phyloP scores from a whole-genome alignment of 1,140 invertebrate species.

The Propsilocerus akamusi region DNA sequence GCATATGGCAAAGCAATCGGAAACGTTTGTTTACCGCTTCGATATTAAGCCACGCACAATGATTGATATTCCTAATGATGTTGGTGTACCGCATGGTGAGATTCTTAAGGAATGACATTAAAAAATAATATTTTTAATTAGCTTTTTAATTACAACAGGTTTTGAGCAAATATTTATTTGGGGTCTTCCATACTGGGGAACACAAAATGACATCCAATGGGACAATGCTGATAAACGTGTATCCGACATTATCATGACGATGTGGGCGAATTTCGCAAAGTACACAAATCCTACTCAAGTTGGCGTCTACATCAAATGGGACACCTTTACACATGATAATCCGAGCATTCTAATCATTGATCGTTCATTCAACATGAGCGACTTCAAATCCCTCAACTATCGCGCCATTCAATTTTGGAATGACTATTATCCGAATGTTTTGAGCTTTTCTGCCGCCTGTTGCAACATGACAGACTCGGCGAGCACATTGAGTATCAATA shows the following conservation, averaged over 20 bases:
- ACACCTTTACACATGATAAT: conserved; percentile 35
- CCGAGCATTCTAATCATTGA: conserved; percentile 51
- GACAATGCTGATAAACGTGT: conserved; percentile 52
- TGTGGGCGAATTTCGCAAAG: conserved; percentile 56
- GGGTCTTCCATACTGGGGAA: conserved; percentile 47
- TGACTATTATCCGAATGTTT: conserved; percentile 53
- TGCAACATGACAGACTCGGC: conserved; percentile 32
- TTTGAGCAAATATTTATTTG: conserved; percentile 60
- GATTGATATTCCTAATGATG: conserved; percentile 45
- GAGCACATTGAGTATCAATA: not conserved
- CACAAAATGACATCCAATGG: conserved; percentile 38
- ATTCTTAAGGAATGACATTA: too few species aligned
- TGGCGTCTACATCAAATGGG: conserved; percentile 49
- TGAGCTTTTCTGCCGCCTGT: conserved; percentile 45
- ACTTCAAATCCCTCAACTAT: conserved; percentile 40
- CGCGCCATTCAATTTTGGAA: conserved; percentile 64
- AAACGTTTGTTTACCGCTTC: conserved; percentile 51
- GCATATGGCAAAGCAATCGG: conserved; percentile 33
- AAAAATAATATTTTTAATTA: too few species aligned
- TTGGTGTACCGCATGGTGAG: conserved; percentile 55
- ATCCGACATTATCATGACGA: conserved; percentile 52
- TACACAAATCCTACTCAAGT: conserved; percentile 45
- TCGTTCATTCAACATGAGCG: conserved; percentile 51
- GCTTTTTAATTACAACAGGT: too few species aligned
- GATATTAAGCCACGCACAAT: conserved; percentile 49